Evolutionary conservation across 2,113 vertebrate genomes (phyloP), one percentile per base, ranked within the genome.

Genomic region (Ptilonorhynchus violaceus): DNA sequence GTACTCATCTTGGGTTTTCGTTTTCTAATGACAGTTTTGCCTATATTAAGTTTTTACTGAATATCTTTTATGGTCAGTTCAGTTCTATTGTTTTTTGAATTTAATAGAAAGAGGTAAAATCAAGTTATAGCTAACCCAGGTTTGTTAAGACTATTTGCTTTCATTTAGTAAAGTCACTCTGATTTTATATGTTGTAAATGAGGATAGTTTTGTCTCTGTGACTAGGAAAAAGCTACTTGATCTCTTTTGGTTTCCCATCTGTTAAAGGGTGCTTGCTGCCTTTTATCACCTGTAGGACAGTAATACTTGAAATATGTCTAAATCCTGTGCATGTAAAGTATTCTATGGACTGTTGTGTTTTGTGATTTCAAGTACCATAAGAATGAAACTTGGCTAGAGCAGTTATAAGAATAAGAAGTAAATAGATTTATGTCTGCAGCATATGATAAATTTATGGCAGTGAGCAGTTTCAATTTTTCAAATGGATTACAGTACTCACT

Each of bases 301-400:
- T 20, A 35, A 24, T 66, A 60, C 15, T 64, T 88, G 7, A 78
- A 74, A 58, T 56, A 31, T 14, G 4, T 23, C 5, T 52, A 14
- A 59, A 85, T 52, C 1, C 4, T 23, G 7, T 62, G 8, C 8
- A 10, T 27, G 3, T 11, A 1, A 42, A 73, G 2, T 63, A 6
- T 42, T 69, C 30, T 24, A 0, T 33, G 23, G 27, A 35, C 20
- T 56, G 10, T 0, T 28, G 11, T 78, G 19, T 37, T 64, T 46
- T 62, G 27, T 62, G 24, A 27, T 49, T 92, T 17, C 8, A 64
- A 12, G 19, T 18, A 55, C 12, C 2, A 20, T 39, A 28, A 39
- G 46, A 93, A 88, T 44, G 2, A 11, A 78, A 41, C 9, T 42
- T 63, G 37, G 41, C 33, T 13, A 4, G 24, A 31, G 58, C 15